Evolutionary conservation across 2,113 vertebrate genomes (phyloP), one percentile per base, ranked within the genome.

Genomic region (Natator depressus): DNA sequence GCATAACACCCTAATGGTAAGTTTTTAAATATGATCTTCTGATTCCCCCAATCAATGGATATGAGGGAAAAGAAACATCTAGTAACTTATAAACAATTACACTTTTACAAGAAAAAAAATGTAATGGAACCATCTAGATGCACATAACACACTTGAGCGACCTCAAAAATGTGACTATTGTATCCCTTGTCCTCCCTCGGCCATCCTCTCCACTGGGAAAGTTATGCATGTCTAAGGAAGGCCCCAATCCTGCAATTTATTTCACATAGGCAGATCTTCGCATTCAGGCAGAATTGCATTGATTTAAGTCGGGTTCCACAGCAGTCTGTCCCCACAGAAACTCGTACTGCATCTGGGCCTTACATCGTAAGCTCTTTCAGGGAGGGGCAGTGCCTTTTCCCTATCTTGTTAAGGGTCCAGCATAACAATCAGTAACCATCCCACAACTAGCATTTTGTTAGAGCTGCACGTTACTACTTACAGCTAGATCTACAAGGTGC

Each of bases 401-500:
- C 17, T 10, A 8, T 5, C 6, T 62, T 78, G 75, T 47, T 29
- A 38, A 8, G 24, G 55, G 51, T 65, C 59, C 82, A 57, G 0
- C 19, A 54, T 49, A 0, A 1, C n/a, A 35, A 3, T 0, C 0
- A 87, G 31, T 14, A 82, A 42, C 0, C 0, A 8, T 8, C 54
- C 35, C 54, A 29, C 89, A 55, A 5, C 78, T 4, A 2, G 0
- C 1, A 0, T 17, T 1, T 9, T 0, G 0, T 51, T 38, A 53
- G 91, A 5, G 2, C 10, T 2, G 0, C 2, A n/a, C 1, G 80
- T 8, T 24, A 5, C 62, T 85, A 98, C 99, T 97, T 97, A 99
- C 99, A 20, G 99, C 99, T 24, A 99, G 99, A 86, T 99, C 99
- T 3, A 99, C 99, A 2, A 99, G 98, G 75, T 99, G 99, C 42